Conservation (phyloP, 1,140 invertebrate species). For the Lutraria rhynchaena region DNA sequence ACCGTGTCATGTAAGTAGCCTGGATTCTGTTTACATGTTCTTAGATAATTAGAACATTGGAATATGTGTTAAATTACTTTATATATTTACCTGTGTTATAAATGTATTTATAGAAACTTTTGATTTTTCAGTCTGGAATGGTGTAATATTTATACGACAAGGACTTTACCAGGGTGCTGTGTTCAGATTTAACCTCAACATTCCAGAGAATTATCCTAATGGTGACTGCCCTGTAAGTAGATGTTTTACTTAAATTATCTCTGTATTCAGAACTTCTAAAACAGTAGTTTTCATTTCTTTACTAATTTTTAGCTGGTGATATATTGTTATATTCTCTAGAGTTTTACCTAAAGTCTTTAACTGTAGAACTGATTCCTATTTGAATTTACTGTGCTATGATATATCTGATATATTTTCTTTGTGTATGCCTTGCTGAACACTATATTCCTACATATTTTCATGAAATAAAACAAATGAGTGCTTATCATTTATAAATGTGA, state of each 20-base stretch:
- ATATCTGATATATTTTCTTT: background rate
- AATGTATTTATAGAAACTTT: background rate
- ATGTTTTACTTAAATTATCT: too few relatives aligned
- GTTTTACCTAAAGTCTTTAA: background rate
- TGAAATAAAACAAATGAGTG: too few relatives aligned
- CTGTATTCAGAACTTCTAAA: too few relatives aligned
- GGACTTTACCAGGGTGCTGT: slow-evolving; percentile 93
- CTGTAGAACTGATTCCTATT: background rate
- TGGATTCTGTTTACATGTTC: too few relatives aligned
- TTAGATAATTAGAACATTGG: too few relatives aligned
- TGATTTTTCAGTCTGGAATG: slow-evolving; percentile 92
- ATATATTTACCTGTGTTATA: background rate
- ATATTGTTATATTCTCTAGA: too few relatives aligned
- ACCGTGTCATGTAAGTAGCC: too few relatives aligned
- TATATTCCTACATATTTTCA: too few relatives aligned
- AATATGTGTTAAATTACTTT: too few relatives aligned
- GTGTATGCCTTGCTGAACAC: background rate
- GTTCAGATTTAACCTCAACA: slow-evolving; percentile 92
- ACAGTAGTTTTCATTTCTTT: too few relatives aligned
- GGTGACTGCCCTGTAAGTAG: slow-evolving; percentile 90
- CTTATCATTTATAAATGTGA: too few relatives aligned
- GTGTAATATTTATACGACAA: slow-evolving; percentile 93
- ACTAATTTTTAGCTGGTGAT: too few relatives aligned
- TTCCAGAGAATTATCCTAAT: slow-evolving; percentile 94
- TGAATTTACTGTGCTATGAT: background rate